Conservation (phyloP, 1,140 invertebrate species). For the Drosophila busckii region DNA sequence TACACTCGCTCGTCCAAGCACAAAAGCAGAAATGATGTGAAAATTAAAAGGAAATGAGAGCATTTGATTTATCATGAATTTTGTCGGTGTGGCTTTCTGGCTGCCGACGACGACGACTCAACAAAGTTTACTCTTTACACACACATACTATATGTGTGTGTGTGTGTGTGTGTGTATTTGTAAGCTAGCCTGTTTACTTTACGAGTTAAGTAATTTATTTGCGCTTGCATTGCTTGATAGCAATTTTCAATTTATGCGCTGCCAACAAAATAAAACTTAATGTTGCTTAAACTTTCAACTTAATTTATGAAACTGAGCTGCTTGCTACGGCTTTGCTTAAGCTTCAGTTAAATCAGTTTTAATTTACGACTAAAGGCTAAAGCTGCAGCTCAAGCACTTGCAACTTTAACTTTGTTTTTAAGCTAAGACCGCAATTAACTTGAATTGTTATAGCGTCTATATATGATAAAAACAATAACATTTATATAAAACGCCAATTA, state of each 20-base stretch:
- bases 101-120: slow-evolving; percentile 4
- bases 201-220: slow-evolving; percentile 6
- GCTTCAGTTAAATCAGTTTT: too few species aligned
- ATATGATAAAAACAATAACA: too few species aligned
- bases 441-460: too few species aligned
- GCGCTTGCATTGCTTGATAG: slow-evolving; percentile 8
- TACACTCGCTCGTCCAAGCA: too few species aligned
- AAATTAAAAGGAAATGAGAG: slow-evolving; percentile 75
- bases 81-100: slow-evolving; percentile 48
- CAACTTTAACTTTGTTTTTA: too few species aligned
- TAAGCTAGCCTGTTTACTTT: neutral
- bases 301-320: too few species aligned
- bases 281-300: too few species aligned
- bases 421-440: too few species aligned
- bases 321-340: too few species aligned
- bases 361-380: too few species aligned
- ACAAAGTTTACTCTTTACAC: slow-evolving; percentile 2
- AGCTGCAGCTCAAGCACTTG: too few species aligned
- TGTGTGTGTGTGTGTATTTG: neutral
- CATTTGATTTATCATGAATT: slow-evolving; percentile 68
- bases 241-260: neutral
- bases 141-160: neutral
- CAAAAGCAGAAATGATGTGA: slow-evolving; percentile 48
- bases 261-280: slow-evolving; percentile 23
- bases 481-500: too few species aligned